phyloP scores from a whole-genome alignment of 2,797 vertebrate genomes.

The Chrosomus eos region DNA sequence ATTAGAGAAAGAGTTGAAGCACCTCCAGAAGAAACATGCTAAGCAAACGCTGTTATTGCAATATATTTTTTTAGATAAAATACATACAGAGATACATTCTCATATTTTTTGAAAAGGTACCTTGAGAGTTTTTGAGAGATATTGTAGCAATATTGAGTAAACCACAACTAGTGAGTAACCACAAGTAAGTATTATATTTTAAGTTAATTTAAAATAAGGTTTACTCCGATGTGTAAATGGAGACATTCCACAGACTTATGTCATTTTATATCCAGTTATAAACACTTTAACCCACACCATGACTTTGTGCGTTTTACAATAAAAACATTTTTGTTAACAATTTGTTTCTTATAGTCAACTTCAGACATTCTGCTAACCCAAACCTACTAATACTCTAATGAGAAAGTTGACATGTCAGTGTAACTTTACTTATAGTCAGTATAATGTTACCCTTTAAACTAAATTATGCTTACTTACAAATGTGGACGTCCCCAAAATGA shows the following conservation, averaged over 20 bases:
- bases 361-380: too few species aligned
- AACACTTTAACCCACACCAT: background rate
- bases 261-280: background rate
- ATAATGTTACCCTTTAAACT: too few species aligned
- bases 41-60: background rate
- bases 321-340: background rate
- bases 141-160: too few species aligned
- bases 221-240: too few species aligned
- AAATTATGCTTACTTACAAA: too few species aligned
- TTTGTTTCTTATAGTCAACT: background rate
- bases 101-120: background rate
- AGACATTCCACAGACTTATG: too few species aligned
- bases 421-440: too few species aligned
- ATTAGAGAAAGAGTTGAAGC: background rate
- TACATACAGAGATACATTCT: background rate
- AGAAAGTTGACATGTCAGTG: too few species aligned
- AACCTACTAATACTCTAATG: too few species aligned
- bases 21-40: background rate
- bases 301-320: background rate
- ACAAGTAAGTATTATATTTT: too few species aligned
- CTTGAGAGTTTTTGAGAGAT: background rate
- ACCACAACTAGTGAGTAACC: too few species aligned
- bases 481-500: background rate
- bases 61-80: background rate
- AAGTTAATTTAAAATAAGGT: too few species aligned